Conservation (phyloP, 1,140 invertebrate genomes). For the Ooceraea biroi region DNA sequence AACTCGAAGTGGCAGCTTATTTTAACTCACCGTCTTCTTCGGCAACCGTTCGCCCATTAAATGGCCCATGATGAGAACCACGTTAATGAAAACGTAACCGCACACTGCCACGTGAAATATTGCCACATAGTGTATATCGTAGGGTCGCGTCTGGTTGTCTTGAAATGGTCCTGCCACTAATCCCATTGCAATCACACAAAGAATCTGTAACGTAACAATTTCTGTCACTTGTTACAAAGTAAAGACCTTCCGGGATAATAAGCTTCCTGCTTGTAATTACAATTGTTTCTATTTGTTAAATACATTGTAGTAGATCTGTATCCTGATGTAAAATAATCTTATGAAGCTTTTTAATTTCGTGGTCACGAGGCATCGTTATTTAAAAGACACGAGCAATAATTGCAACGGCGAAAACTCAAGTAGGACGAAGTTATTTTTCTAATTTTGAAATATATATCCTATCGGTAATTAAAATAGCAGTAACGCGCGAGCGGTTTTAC, state of each 20-base stretch:
- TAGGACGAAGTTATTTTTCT: no score
- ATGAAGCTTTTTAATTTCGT: no score
- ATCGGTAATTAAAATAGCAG: background rate
- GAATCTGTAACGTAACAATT: slow-evolving; percentile 75
- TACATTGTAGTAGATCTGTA: no score
- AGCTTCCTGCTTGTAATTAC: background rate
- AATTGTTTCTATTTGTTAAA: no score
- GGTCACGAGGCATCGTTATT: no score
- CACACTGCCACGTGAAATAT: slow-evolving; percentile 87
- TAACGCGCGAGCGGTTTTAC: slow-evolving; percentile 52
- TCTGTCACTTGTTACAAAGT: background rate
- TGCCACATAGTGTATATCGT: slow-evolving; percentile 86
- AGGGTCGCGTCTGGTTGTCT: slow-evolving; percentile 83
- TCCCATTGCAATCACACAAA: slow-evolving; percentile 86
- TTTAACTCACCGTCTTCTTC: slow-evolving; percentile 86
- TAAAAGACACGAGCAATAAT: no score
- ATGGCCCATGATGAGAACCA: slow-evolving; percentile 87
- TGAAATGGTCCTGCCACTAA: slow-evolving; percentile 87
- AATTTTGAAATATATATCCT: slow-evolving; percentile 3
- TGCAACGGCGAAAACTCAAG: no score
- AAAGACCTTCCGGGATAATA: background rate
- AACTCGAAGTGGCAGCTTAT: background rate
- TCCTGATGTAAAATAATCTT: no score
- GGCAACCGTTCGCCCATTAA: slow-evolving; percentile 88
- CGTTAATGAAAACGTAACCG: slow-evolving; percentile 89